These are phyloP conservation scores for Prorops nasuta DNA, from an alignment of 1,140 invertebrate species.

Conservation along the genomic window DNA sequence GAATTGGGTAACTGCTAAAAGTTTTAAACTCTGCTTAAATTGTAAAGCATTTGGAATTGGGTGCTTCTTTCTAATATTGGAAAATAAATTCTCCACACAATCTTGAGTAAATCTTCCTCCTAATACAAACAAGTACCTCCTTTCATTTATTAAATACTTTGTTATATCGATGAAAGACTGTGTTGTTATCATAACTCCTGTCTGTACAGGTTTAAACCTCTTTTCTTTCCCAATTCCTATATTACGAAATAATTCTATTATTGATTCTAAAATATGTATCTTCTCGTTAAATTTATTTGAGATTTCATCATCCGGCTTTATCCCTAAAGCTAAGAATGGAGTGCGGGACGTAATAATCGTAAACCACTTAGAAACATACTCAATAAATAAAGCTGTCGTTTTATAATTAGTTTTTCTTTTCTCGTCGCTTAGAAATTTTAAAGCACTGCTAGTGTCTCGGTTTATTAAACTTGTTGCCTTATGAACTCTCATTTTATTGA, in stretches of 20 bases:
- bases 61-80: slow-evolving; percentile 2
- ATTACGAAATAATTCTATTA: not conserved
- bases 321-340: slow-evolving; percentile 1
- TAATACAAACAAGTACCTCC: slow-evolving; percentile 2
- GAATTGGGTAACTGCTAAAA: slow-evolving; percentile 6
- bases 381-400: not conserved
- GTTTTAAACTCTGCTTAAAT: slow-evolving; percentile 10
- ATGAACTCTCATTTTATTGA: not conserved
- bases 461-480: not conserved
- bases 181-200: slow-evolving; percentile 7
- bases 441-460: not conserved
- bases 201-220: slow-evolving; percentile 8
- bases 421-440: not conserved
- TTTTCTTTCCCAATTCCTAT: not conserved
- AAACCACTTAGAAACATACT: not conserved
- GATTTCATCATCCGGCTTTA: not conserved
- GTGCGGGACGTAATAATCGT: not conserved
- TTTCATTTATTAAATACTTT: not conserved
- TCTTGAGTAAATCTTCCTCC: slow-evolving; percentile 5
- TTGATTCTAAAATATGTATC: slow-evolving; percentile 6
- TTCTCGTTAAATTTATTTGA: slow-evolving; percentile 4
- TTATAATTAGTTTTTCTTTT: not conserved
- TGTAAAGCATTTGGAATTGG: not conserved
- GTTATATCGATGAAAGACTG: not conserved
- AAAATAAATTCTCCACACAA: slow-evolving; percentile 15